These are phyloP conservation scores for Serrognathus titanus DNA, from an alignment of 2,888 invertebrate genomes.

Conservation along the genomic window DNA sequence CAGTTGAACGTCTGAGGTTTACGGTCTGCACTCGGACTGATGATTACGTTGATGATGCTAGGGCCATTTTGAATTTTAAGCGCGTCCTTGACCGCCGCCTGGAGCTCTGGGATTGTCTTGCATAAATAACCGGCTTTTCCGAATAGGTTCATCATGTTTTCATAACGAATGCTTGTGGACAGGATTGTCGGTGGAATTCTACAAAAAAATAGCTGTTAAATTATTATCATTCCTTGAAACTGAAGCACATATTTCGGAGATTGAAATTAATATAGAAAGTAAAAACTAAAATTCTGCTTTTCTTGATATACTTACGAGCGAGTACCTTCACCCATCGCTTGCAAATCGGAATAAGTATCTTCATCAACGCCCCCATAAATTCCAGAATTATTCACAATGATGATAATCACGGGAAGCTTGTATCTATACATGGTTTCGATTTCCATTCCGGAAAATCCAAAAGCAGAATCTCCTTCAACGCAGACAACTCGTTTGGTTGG, in stretches of 20 bases:
- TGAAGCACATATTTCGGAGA: background rate
- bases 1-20: conserved; percentile 89
- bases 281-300: too few relatives aligned
- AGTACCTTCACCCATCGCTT: conserved; percentile 66
- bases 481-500: conserved; percentile 84
- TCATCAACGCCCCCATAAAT: conserved; percentile 85
- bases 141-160: conserved; percentile 86
- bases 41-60: conserved; percentile 86
- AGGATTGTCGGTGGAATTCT: conserved; percentile 85
- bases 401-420: conserved; percentile 82
- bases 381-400: conserved; percentile 94
- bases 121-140: conserved; percentile 78
- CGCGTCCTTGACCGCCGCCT: conserved; percentile 64
- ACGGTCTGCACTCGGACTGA: conserved; percentile 82
- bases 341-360: conserved; percentile 69
- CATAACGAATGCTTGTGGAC: conserved; percentile 77
- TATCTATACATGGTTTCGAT: conserved; percentile 95
- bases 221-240: too few relatives aligned
- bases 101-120: conserved; percentile 72
- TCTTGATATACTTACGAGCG: conserved; percentile 60
- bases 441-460: conserved; percentile 98
- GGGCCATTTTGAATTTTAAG: conserved; percentile 70
- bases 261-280: conserved; percentile 3
- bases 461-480: conserved; percentile 95
- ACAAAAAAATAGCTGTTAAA: conserved; percentile 36